These are phyloP conservation scores for Palythoa grandiflora DNA, from an alignment of 92 coral and sea anemone genomes.

Conservation along the genomic window DNA sequence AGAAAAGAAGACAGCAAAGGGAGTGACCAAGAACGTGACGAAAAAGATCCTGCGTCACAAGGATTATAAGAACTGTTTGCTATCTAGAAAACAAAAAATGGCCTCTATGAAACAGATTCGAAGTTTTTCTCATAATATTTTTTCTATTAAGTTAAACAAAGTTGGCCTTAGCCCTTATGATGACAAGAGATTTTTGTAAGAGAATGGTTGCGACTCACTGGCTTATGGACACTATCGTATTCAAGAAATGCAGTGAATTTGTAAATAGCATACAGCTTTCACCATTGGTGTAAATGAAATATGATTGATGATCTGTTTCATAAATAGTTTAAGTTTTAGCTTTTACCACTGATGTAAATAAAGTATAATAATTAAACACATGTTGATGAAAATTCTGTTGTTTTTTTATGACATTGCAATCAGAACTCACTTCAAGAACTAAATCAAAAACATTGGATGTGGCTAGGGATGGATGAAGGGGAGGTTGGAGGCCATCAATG, in stretches of 20 bases:
- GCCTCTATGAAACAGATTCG: not conserved
- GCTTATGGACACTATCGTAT: not conserved
- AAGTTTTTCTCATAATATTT: not conserved
- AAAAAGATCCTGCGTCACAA: not conserved
- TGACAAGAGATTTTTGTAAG: not conserved
- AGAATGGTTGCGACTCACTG: not conserved
- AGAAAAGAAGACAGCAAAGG: constrained; percentile 5
- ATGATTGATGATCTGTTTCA: too few relatives aligned
- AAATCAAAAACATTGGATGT: not conserved
- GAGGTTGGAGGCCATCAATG: constrained; percentile 36
- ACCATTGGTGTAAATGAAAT: too few relatives aligned
- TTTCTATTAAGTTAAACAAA: not conserved
- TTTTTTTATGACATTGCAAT: not conserved
- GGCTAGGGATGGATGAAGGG: constrained; percentile 34
- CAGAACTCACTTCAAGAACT: not conserved
- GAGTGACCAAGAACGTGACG: not conserved
- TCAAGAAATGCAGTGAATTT: too few relatives aligned
- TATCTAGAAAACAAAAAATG: not conserved
- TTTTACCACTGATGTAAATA: not conserved
- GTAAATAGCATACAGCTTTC: too few relatives aligned
- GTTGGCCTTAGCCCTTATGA: not conserved
- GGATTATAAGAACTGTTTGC: not conserved
- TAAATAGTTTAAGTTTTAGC: too few relatives aligned
- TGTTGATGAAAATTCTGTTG: not conserved
- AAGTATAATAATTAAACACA: not conserved